Evolutionary conservation across 2,888 invertebrate species (phyloP).

Genomic region (Cybosia mesomella): DNA sequence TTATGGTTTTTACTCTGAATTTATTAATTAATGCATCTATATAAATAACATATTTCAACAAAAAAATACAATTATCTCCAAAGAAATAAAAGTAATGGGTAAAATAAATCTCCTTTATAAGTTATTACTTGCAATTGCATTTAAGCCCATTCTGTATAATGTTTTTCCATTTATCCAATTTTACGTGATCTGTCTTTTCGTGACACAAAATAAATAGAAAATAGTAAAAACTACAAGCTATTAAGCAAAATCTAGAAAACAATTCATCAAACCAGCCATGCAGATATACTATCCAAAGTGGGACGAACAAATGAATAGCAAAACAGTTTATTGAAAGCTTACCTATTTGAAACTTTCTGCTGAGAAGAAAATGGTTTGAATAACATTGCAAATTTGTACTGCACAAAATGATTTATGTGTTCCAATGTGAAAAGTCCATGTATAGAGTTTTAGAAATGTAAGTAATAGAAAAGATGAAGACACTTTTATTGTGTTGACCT

Average conservation of each 20-base stretch:
- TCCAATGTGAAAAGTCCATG: slow-evolving; percentile 35
- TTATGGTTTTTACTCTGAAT: not conserved
- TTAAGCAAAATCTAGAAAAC: not conserved
- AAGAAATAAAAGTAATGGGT: not conserved
- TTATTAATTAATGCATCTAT: not conserved
- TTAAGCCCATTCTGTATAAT: not conserved
- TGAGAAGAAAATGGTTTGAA: slow-evolving; percentile 41
- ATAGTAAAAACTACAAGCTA: not conserved
- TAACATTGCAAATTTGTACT: slow-evolving; percentile 41
- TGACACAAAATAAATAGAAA: not conserved
- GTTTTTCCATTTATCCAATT: not conserved
- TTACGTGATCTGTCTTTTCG: not conserved
- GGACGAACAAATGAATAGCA: slow-evolving; percentile 36
- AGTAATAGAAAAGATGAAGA: no score
- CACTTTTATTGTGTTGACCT: no score
- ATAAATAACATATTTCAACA: not conserved
- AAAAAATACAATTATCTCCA: not conserved
- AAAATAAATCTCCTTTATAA: not conserved
- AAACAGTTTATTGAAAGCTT: slow-evolving; percentile 33
- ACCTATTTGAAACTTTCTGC: slow-evolving; percentile 36
- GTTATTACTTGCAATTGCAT: not conserved
- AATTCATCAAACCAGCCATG: slow-evolving; percentile 2
- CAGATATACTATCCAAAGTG: slow-evolving; percentile 33
- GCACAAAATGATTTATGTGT: not conserved
- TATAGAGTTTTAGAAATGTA: slow-evolving; percentile 41